Conservation (phyloP, 2,113 vertebrate species). For the Neogale vison region DNA sequence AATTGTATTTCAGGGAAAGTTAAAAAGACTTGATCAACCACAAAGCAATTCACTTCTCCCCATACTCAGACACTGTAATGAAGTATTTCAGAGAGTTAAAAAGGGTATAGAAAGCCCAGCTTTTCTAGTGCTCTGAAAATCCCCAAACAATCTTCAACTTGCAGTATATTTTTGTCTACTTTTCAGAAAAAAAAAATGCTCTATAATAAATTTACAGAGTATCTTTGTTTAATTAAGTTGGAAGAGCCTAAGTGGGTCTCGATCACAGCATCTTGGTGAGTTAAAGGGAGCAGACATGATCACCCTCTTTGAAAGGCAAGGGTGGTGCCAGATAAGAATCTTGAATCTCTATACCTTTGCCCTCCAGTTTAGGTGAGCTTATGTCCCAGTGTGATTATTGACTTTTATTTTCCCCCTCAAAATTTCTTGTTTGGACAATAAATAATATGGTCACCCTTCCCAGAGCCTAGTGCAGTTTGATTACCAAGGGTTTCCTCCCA, state of each 20-base stretch:
- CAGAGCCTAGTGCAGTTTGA: background rate
- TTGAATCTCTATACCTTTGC: background rate
- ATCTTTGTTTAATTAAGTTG: background rate
- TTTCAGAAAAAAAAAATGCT: background rate
- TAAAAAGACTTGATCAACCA: background rate
- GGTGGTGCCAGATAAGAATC: background rate
- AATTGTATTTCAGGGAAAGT: background rate
- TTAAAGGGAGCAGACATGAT: background rate
- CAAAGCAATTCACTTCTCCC: background rate
- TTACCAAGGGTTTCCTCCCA: background rate
- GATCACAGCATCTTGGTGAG: background rate
- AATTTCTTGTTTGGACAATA: slow-evolving; percentile 14
- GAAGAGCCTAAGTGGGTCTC: background rate
- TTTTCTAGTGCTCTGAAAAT: background rate
- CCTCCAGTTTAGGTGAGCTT: background rate
- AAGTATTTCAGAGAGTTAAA: background rate
- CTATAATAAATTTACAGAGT: background rate
- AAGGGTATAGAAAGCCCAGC: background rate
- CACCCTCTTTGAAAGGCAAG: background rate
- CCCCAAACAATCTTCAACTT: background rate
- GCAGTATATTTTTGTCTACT: background rate
- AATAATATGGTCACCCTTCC: background rate
- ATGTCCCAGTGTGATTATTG: background rate
- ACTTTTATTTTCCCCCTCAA: slow-evolving; percentile 13
- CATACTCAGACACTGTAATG: background rate